Evolutionary conservation across 1,140 invertebrate genomes (phyloP), one percentile per base, ranked within the genome.

Genomic region (Harpegnathos saltator): DNA sequence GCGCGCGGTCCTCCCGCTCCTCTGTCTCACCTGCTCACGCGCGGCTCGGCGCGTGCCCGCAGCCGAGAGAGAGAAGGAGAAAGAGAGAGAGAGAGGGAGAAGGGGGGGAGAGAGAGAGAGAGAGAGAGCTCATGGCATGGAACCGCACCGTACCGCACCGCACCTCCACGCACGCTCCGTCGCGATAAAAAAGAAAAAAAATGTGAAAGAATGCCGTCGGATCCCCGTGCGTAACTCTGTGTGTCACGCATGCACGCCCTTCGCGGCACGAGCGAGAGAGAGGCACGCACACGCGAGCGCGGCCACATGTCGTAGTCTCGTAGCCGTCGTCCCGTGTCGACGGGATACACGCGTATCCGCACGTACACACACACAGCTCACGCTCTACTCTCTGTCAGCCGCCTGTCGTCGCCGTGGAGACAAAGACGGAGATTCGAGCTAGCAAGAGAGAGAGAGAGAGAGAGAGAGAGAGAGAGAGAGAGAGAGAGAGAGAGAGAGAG

Each of bases 21-120:
- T 61, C 19, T 24, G 44, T 86, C 90, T 90, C 90, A 91, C 91
- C 91, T 91, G 91, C 90, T 86, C 82, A 69, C 61, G 24, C 63
- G n/a, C 54, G 86, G 91, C 86, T 83, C 83, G 80, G 68, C 85
- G 91, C 91, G 90, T 91, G 91, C 85, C 89, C 58, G 72, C 52
- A 83, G 63, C 77, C 62, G 29, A 33, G 29, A 33, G 29, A 33
- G 5, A 33, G 5, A 1, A 5, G 5, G 29, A 33, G 29, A 33
- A 5, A 33, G 29, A 33, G 29, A 33, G 29, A 33, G 29, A 5
- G 29, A 5, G 29, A 33, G 29, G 5, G 29, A 33, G 29, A 33
- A 33, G 29, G 5, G 29, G 5, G 29, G 5, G 29, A 33, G 29
- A 33, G 29, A 33, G 29, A 33, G 29, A 33, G 38, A 44, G 38